Conservation (phyloP, 1,140 invertebrate species). For the Helicoverpa zea region DNA sequence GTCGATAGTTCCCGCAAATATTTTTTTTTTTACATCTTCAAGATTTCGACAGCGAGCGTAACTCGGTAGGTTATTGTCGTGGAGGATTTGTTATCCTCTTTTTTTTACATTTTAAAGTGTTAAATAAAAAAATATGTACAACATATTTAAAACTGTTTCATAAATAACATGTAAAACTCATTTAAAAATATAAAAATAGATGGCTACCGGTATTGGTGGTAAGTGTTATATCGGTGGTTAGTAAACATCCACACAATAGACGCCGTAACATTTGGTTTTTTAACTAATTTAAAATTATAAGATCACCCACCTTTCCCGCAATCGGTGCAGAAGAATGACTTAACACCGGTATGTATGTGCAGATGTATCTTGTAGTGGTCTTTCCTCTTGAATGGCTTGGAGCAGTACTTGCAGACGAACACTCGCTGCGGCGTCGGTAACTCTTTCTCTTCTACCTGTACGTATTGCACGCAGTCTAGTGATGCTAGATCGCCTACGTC, state of each 20-base stretch:
- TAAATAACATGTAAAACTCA: no score
- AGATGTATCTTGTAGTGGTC: constrained; percentile 94
- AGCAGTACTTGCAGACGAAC: constrained; percentile 80
- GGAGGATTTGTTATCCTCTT: no score
- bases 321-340: constrained; percentile 92
- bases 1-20: no score
- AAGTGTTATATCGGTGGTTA: no score
- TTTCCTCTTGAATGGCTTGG: constrained; percentile 79
- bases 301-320: constrained; percentile 81
- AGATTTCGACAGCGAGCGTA: not conserved
- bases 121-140: no score
- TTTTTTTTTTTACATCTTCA: not conserved
- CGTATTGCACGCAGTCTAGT: not conserved
- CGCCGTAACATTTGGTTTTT: no score
- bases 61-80: no score
- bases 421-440: constrained; percentile 73
- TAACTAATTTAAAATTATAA: not conserved
- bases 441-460: constrained; percentile 48
- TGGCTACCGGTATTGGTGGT: no score
- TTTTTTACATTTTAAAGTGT: no score
- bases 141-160: no score
- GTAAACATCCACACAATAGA: no score
- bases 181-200: no score
- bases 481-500: constrained; percentile 51
- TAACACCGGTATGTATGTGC: constrained; percentile 92